phyloP scores from a whole-genome alignment of 2,888 invertebrate genomes.

The Stictocephala bisonia region DNA sequence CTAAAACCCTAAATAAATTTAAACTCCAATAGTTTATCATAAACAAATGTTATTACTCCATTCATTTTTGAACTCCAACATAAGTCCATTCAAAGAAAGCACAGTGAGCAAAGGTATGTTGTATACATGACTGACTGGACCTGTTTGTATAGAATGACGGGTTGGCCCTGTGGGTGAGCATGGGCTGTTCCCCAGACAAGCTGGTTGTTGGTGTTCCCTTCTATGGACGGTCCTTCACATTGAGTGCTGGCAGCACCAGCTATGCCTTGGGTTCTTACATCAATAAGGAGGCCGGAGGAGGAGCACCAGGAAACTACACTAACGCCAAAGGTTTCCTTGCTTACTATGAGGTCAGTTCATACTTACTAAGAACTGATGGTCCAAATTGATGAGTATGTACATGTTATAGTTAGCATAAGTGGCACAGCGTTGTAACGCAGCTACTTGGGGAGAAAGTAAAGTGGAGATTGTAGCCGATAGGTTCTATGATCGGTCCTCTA shows the following conservation, averaged over 20 bases:
- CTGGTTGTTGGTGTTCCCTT: conserved; percentile 90
- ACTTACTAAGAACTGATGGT: not conserved
- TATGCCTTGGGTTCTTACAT: conserved; percentile 87
- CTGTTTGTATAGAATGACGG: conserved; percentile 79
- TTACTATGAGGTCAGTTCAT: conserved; percentile 84
- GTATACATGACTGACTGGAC: not conserved
- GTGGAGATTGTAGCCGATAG: too few relatives aligned
- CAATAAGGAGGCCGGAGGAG: conserved; percentile 91
- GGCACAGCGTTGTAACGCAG: too few relatives aligned
- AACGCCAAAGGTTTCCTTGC: conserved; percentile 88
- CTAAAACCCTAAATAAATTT: too few relatives aligned
- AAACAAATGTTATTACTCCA: too few relatives aligned
- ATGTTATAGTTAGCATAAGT: too few relatives aligned
- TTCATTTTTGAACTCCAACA: too few relatives aligned
- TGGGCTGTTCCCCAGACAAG: conserved; percentile 88
- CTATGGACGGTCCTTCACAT: conserved; percentile 87
- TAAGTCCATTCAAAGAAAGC: too few relatives aligned
- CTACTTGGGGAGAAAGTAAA: too few relatives aligned
- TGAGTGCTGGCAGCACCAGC: conserved; percentile 84
- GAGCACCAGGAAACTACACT: conserved; percentile 85
- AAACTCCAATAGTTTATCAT: too few relatives aligned
- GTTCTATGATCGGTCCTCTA: too few relatives aligned
- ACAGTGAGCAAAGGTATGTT: too few relatives aligned
- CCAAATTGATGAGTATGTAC: conserved; percentile 3
- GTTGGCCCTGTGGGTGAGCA: conserved; percentile 86